Evolutionary conservation across 1,140 invertebrate species (phyloP).

Genomic region (Eupristina koningsbergeri): DNA sequence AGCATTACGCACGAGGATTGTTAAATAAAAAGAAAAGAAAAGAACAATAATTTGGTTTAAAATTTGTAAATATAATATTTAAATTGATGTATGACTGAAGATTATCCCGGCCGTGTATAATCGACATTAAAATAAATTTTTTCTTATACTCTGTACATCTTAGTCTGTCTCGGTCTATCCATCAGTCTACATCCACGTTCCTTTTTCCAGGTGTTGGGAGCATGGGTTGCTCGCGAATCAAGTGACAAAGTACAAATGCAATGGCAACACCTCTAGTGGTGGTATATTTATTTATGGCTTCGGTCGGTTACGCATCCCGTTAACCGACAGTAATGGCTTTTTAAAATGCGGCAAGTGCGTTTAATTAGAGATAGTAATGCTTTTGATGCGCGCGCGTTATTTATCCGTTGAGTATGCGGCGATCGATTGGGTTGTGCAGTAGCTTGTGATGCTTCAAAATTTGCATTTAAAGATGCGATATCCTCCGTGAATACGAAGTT

Average conservation of each 20-base stretch:
- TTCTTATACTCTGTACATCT: no score
- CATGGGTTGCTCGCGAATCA: not conserved
- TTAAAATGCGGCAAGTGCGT: not conserved
- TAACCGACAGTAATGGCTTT: not conserved
- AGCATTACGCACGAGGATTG: no score
- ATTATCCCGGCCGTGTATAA: no score
- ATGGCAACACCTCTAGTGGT: no score
- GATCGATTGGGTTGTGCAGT: not conserved
- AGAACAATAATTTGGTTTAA: no score
- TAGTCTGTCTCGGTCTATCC: not conserved
- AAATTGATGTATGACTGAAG: no score
- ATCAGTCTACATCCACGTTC: not conserved
- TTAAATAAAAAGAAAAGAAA: no score
- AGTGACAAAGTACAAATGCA: conserved; percentile 7
- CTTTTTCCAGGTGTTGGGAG: not conserved
- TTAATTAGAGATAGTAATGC: conserved; percentile 32
- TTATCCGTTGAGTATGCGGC: not conserved
- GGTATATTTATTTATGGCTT: not conserved
- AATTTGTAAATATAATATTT: no score
- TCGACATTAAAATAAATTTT: no score
- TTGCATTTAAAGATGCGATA: conserved; percentile 21
- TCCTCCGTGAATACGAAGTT: not conserved
- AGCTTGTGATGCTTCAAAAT: conserved; percentile 10
- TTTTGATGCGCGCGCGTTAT: not conserved
- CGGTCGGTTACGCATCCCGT: conserved; percentile 1